Conservation (phyloP, 2,113 vertebrate species). For the Rhagologus leucostigma region DNA sequence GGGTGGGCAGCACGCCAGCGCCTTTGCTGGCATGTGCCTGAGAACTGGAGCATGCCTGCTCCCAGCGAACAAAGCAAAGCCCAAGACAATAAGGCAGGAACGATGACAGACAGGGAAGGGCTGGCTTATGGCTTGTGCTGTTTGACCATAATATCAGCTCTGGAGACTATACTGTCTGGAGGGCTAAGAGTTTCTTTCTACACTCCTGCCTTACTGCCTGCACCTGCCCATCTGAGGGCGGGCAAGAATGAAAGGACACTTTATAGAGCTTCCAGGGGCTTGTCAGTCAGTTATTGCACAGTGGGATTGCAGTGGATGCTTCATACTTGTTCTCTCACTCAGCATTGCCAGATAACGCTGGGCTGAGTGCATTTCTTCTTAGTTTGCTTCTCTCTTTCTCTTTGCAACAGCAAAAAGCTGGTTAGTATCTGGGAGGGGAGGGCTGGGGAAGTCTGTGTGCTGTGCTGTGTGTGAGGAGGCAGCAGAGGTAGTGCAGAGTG, state of each 20-base stretch:
- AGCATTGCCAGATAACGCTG: not conserved
- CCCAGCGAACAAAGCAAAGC: slow-evolving; percentile 63
- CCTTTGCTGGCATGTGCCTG: slow-evolving; percentile 59
- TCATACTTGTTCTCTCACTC: not conserved
- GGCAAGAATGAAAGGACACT: slow-evolving; percentile 27
- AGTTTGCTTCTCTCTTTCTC: not conserved
- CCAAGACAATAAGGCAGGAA: slow-evolving; percentile 66
- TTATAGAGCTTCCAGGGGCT: not conserved
- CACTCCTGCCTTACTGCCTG: slow-evolving; percentile 46
- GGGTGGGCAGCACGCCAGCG: slow-evolving; percentile 74
- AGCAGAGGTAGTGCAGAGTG: not conserved
- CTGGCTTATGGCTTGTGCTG: slow-evolving; percentile 53
- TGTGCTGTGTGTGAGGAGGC: not conserved
- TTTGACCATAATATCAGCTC: slow-evolving; percentile 19
- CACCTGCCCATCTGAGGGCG: slow-evolving; percentile 58
- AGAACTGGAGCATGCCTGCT: slow-evolving; percentile 70
- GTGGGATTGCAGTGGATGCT: not conserved
- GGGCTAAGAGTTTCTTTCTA: slow-evolving; percentile 62
- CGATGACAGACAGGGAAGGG: slow-evolving; percentile 83
- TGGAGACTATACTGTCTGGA: slow-evolving; percentile 54
- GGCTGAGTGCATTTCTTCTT: not conserved
- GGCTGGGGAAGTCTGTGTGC: not conserved
- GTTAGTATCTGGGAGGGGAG: not conserved
- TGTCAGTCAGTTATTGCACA: not conserved
- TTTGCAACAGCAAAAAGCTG: not conserved